phyloP scores from a whole-genome alignment of 2,797 vertebrate species.

The Girardinus metallicus region DNA sequence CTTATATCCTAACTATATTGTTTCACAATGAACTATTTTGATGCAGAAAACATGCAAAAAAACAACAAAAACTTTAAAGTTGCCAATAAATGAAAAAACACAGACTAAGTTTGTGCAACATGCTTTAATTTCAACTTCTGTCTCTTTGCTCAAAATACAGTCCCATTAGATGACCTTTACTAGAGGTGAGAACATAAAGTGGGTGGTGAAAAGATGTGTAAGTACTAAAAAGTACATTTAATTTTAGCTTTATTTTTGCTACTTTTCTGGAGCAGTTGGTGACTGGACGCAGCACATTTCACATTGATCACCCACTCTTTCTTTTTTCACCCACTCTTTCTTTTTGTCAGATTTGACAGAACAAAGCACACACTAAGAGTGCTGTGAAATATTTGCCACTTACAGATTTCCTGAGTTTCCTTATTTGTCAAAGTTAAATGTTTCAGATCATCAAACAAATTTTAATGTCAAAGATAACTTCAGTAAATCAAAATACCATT shows the following conservation, averaged over 20 bases:
- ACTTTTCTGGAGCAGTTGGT: not conserved
- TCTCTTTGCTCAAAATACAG: conserved; percentile 10
- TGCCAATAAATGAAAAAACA: conserved; percentile 17
- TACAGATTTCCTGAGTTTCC: not conserved
- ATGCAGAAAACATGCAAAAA: conserved; percentile 1
- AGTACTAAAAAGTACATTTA: conserved; percentile 7
- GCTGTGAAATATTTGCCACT: not conserved
- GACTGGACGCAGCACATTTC: conserved; percentile 5
- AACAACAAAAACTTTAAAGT: not conserved
- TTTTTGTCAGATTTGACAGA: not conserved
- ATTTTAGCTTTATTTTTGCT: conserved; percentile 15
- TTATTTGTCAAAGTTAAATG: not conserved
- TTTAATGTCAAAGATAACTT: not conserved
- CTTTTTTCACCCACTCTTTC: not conserved
- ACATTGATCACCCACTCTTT: conserved; percentile 1
- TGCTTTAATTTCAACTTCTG: conserved; percentile 40
- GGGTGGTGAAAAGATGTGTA: conserved; percentile 16
- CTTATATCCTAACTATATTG: not conserved
- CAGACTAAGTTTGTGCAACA: conserved; percentile 11
- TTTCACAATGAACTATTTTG: not conserved
- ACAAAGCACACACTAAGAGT: not conserved
- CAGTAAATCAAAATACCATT: not conserved
- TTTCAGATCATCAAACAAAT: not conserved
- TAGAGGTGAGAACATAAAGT: conserved; percentile 5
- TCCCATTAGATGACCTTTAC: conserved; percentile 31